phyloP scores from a whole-genome alignment of 2,113 vertebrate species.

The Miniopterus natalensis region DNA sequence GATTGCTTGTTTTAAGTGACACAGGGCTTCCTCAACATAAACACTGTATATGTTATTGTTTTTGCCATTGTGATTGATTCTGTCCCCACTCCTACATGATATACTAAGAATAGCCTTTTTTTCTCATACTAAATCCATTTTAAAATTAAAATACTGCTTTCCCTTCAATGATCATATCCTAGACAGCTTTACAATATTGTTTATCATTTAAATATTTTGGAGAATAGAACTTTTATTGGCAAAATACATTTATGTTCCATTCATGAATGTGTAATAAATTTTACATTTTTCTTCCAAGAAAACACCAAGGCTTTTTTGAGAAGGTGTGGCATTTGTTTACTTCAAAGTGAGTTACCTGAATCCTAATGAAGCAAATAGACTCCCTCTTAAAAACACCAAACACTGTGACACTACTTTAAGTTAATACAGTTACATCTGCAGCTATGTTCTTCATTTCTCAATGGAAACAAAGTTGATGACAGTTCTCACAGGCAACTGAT shows the following conservation, averaged over 20 bases:
- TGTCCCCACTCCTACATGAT: neutral
- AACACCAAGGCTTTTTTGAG: neutral
- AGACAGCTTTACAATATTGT: neutral
- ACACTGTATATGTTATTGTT: neutral
- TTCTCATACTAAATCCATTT: neutral
- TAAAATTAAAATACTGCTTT: neutral
- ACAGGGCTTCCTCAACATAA: too few species aligned
- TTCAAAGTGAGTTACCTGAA: conserved; percentile 54
- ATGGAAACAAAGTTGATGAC: conserved; percentile 44
- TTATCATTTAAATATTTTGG: neutral
- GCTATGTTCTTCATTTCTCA: neutral
- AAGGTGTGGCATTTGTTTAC: neutral
- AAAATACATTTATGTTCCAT: conserved; percentile 1
- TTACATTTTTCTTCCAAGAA: neutral
- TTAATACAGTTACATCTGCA: neutral
- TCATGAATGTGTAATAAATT: neutral
- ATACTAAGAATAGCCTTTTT: neutral
- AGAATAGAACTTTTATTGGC: neutral
- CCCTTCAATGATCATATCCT: neutral
- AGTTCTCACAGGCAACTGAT: conserved; percentile 69
- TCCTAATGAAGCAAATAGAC: conserved; percentile 42
- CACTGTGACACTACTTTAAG: neutral
- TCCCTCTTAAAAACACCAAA: conserved; percentile 12
- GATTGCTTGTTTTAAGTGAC: neutral
- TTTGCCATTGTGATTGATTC: neutral